These are phyloP conservation scores for Eidolon dupreanum DNA, from an alignment of 2,797 vertebrate genomes.

Conservation along the genomic window DNA sequence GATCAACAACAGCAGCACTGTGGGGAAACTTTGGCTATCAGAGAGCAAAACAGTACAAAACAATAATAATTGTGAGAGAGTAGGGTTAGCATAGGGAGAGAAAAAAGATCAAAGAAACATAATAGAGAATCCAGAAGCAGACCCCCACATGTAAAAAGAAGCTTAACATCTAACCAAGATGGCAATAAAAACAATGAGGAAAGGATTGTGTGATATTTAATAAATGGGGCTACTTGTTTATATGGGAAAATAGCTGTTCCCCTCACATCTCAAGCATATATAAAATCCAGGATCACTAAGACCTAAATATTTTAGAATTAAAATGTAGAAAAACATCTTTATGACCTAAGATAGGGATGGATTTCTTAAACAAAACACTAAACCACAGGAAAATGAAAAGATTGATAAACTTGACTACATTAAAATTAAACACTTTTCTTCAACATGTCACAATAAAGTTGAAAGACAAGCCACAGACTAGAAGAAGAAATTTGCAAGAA, in stretches of 20 bases:
- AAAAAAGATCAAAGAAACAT: not conserved
- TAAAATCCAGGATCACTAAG: not conserved
- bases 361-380: constrained; percentile 3
- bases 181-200: not conserved
- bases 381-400: not conserved
- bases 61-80: not conserved
- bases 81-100: not conserved
- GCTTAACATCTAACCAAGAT: not conserved
- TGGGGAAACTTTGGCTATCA: not conserved
- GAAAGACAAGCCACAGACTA: not conserved
- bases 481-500: not conserved
- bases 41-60: not conserved
- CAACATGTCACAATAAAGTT: not conserved
- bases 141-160: not conserved
- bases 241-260: not conserved
- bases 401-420: not conserved
- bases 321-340: not conserved
- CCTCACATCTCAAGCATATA: not conserved
- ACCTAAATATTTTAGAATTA: not conserved
- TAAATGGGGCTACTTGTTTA: not conserved
- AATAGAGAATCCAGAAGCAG: not conserved
- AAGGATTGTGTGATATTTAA: not conserved
- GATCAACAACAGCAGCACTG: not conserved
- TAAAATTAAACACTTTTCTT: not conserved
- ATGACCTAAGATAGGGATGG: not conserved